Conservation (phyloP, 2,113 vertebrate species). For the Nipponia nippon region DNA sequence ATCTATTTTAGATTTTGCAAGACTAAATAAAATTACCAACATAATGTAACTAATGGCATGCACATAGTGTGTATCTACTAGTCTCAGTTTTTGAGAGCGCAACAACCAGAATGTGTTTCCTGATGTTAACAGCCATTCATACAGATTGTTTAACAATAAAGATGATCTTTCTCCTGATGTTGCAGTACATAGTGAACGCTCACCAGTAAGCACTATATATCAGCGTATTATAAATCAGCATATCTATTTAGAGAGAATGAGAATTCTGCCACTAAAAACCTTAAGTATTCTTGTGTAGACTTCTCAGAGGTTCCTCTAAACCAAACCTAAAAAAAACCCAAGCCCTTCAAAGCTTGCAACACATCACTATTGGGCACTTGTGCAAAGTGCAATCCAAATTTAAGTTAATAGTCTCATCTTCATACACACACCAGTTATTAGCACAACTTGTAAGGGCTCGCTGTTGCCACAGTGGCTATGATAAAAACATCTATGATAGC, state of each 20-base stretch:
- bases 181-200: not conserved
- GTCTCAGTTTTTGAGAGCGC: not conserved
- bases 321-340: rapidly evolving
- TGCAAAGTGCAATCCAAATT: not conserved
- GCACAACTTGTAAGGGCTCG: not conserved
- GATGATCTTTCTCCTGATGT: not conserved
- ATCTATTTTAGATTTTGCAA: conserved; percentile 44
- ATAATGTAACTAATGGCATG: not conserved
- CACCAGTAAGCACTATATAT: not conserved
- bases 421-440: not conserved
- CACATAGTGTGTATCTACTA: not conserved
- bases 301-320: not conserved
- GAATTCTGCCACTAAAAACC: not conserved
- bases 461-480: not conserved
- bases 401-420: not conserved
- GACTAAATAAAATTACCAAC: not conserved
- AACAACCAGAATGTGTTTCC: not conserved
- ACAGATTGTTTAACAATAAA: not conserved
- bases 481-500: not conserved
- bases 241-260: not conserved
- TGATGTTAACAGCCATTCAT: not conserved
- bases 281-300: not conserved
- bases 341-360: not conserved
- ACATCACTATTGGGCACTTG: not conserved
- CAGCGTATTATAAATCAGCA: not conserved